These are phyloP conservation scores for Bombus fervidus DNA, from an alignment of 1,140 invertebrate genomes.

Conservation along the genomic window DNA sequence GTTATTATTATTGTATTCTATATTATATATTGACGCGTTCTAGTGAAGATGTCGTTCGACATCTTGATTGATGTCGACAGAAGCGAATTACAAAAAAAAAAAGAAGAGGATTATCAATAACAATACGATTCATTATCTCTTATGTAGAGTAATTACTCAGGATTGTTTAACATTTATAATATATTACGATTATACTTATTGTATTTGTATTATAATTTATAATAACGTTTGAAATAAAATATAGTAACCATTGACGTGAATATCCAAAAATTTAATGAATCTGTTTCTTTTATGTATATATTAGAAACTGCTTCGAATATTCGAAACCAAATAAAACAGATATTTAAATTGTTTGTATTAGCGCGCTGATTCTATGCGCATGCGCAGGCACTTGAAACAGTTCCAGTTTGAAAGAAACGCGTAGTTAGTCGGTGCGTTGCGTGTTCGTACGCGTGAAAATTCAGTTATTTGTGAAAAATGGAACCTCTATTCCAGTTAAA, in stretches of 20 bases:
- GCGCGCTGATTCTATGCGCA: neutral
- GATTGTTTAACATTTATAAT: constrained; percentile 81
- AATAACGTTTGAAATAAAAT: constrained; percentile 80
- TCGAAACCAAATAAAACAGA: neutral
- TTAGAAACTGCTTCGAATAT: neutral
- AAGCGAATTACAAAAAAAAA: constrained; percentile 20
- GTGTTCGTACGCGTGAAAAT: neutral
- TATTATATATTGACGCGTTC: constrained; percentile 73
- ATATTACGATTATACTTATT: constrained; percentile 79
- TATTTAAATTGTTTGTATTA: neutral
- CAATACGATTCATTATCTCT: constrained; percentile 74
- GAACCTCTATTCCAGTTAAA: constrained; percentile 34
- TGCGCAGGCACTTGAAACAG: neutral
- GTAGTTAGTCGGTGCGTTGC: neutral
- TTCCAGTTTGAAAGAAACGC: neutral
- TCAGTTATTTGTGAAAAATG: constrained; percentile 20
- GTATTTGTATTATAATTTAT: constrained; percentile 81
- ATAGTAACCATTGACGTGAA: constrained; percentile 74
- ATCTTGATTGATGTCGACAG: neutral
- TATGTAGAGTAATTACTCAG: constrained; percentile 80
- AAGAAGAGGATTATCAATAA: constrained; percentile 62
- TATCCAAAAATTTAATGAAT: neutral
- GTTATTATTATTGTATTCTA: constrained; percentile 77
- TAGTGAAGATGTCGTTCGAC: constrained; percentile 50
- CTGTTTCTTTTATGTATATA: neutral